Evolutionary conservation across 2,888 invertebrate genomes (phyloP), one percentile per base, ranked within the genome.

Genomic region (Elysia crispata): DNA sequence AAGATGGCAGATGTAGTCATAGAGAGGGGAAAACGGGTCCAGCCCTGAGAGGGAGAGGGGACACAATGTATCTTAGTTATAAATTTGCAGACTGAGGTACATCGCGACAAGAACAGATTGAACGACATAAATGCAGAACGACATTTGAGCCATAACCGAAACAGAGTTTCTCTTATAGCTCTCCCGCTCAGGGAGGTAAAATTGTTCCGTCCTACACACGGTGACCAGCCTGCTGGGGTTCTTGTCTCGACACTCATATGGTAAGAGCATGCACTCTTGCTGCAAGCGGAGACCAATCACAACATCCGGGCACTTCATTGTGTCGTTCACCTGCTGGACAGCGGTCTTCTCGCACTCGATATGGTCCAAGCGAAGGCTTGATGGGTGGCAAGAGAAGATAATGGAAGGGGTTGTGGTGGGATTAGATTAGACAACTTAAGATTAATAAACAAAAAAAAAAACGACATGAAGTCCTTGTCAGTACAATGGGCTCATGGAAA

Each of bases 251-350:
- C 83, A 83, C 41, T 77, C 70, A 1, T n/a, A 31, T 20, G 83
- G 83, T n/a, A 83, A 50, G 3, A 83, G 80, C n/a, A 62, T 72
- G 50, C 83, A 83, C 64, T 82, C 83, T 28, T 80, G 79, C 41
- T 83, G 82, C 67, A 75, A 78, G 62, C 80, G 80, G 80, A 80
- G 33, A n/a, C 81, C 83, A 25, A 82, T 54, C n/a, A 83, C 66
- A 15, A 76, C 82, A 33, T 78, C 74, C 50, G 67, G 72, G 49
- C 82, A 82, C 23, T 77, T 81, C 5, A 1, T 33, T 13, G 66
- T 72, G 41, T 76, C 57, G 20, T 74, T 66, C 25, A 76, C 49
- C 28, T 49, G 50, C 31, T 30, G 69, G 69, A 80, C 50, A 0
- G 70, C 82, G 50, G 67, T 76, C 25, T 79, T 62, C 57, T 83